These are phyloP conservation scores for Acromyrmex charruanus DNA, from an alignment of 1,140 invertebrate species.

Conservation along the genomic window DNA sequence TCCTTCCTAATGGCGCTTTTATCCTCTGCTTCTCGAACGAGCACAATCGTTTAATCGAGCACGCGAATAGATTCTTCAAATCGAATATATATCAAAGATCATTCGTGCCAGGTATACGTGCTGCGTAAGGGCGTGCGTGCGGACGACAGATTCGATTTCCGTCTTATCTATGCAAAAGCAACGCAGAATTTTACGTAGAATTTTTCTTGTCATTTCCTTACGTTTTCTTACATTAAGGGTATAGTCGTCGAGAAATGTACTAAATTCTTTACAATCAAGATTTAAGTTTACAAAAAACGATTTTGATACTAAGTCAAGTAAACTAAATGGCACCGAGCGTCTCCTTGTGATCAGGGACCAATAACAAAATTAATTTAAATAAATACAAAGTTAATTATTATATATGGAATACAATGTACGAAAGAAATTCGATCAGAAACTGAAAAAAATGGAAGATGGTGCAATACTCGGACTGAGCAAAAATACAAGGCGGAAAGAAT, in stretches of 20 bases:
- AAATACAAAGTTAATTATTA: too few species aligned
- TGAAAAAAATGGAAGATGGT: too few species aligned
- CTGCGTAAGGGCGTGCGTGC: constrained; percentile 48
- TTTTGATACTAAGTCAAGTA: background rate
- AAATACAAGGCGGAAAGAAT: too few species aligned
- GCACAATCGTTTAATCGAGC: constrained; percentile 63
- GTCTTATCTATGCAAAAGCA: constrained; percentile 37
- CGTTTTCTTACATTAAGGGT: background rate
- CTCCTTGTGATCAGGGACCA: too few species aligned
- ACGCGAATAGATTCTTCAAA: constrained; percentile 62
- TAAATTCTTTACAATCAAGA: background rate
- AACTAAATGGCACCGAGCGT: too few species aligned
- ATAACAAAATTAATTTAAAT: too few species aligned
- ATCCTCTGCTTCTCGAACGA: constrained; percentile 8
- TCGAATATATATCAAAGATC: constrained; percentile 45
- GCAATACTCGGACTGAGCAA: too few species aligned
- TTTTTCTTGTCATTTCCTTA: background rate
- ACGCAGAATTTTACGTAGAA: constrained; percentile 25
- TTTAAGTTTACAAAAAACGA: background rate
- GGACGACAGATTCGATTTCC: constrained; percentile 70
- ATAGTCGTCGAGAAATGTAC: background rate
- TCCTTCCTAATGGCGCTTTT: constrained; percentile 58
- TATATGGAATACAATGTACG: too few species aligned
- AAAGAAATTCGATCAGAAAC: too few species aligned
- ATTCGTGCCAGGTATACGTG: constrained; percentile 29